These are phyloP conservation scores for Troglohyphantes excavatus DNA, from an alignment of 2,888 invertebrate genomes.

Conservation along the genomic window DNA sequence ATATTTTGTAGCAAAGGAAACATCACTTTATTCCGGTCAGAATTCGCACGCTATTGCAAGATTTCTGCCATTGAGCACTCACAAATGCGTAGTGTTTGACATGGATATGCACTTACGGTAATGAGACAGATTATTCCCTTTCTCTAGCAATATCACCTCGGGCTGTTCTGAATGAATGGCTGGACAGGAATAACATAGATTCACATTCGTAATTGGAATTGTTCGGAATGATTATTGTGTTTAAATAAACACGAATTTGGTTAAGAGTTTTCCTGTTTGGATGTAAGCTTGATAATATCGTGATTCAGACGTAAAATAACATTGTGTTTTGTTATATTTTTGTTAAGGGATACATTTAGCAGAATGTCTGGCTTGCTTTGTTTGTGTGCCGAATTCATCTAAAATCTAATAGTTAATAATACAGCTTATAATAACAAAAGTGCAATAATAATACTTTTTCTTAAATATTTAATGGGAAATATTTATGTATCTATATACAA, in stretches of 20 bases:
- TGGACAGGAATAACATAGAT: not conserved
- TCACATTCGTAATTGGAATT: not conserved
- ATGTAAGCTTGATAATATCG: no score
- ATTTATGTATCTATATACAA: no score
- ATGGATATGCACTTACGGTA: slow-evolving; percentile 31
- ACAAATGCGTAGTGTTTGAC: slow-evolving; percentile 19
- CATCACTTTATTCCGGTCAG: not conserved
- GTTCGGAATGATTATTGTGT: not conserved
- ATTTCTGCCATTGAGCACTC: slow-evolving; percentile 6
- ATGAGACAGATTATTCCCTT: slow-evolving; percentile 18
- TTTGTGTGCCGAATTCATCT: no score
- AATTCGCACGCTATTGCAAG: slow-evolving; percentile 15
- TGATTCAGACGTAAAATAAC: no score
- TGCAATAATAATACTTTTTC: no score
- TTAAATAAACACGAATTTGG: slow-evolving; percentile 4
- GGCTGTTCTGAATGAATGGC: not conserved
- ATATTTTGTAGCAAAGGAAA: slow-evolving; percentile 32
- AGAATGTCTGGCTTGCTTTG: no score
- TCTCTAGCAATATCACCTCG: slow-evolving; percentile 10
- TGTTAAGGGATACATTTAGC: no score
- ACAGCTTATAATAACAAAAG: no score
- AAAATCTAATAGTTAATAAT: no score
- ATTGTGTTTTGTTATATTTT: no score
- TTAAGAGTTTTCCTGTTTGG: not conserved
- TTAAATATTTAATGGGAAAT: no score